A percentile compares a stretch with the other conserved stretches of the same genome.
phyloP scores from a whole-genome alignment of 2,113 vertebrate genomes.

The Strix uralensis region DNA sequence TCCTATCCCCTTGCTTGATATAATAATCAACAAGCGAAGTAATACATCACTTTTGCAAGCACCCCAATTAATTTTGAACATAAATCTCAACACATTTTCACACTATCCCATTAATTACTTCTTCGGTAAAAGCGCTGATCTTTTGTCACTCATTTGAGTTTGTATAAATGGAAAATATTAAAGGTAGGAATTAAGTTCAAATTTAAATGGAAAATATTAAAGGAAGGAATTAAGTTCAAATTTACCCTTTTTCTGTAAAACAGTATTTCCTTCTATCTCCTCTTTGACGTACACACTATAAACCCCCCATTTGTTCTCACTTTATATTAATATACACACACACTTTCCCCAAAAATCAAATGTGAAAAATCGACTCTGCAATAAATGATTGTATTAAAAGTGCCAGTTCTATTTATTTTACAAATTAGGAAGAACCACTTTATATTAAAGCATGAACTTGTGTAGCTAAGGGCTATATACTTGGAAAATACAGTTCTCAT shows the following conservation, averaged over 20 bases:
- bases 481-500: background rate
- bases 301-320: background rate
- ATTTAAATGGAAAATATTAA: background rate
- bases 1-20: background rate
- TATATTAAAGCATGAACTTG: background rate
- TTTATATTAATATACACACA: background rate
- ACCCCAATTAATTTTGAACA: conserved; percentile 48
- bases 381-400: background rate
- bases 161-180: background rate
- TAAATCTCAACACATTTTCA: conserved; percentile 40
- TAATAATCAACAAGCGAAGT: conserved; percentile 35
- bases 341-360: background rate
- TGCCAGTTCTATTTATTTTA: background rate
- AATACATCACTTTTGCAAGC: conserved; percentile 9
- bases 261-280: background rate
- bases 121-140: background rate
- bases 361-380: background rate
- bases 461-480: background rate
- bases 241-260: background rate
- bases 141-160: background rate
- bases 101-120: background rate
- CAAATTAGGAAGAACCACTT: background rate
- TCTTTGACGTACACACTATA: background rate
- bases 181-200: background rate
- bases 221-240: background rate